Conservation (phyloP, 2,113 vertebrate genomes). For the Sclerurus mexicanus region DNA sequence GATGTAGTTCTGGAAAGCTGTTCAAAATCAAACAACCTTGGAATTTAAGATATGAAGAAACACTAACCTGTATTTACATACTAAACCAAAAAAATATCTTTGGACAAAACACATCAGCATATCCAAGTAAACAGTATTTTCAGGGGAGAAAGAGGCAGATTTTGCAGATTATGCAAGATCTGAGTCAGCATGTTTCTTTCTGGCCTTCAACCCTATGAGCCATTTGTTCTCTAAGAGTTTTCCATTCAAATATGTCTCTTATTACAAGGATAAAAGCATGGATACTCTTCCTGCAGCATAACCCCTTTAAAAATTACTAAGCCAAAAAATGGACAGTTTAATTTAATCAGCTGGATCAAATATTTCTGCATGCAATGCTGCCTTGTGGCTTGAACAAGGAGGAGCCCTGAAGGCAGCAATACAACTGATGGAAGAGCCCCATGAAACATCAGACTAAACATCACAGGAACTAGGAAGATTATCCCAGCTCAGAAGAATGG, state of each 20-base stretch:
- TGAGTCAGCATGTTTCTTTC: background rate
- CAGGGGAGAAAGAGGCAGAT: background rate
- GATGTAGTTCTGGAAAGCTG: background rate
- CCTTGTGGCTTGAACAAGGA: background rate
- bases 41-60: background rate
- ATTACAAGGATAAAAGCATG: background rate
- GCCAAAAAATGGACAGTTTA: background rate
- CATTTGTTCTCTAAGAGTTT: background rate
- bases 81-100: background rate
- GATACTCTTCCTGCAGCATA: background rate
- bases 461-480: background rate
- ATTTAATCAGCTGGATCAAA: background rate
- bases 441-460: background rate
- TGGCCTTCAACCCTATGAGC: background rate
- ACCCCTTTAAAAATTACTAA: background rate
- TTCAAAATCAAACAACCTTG: background rate
- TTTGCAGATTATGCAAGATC: background rate
- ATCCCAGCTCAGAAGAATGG: background rate
- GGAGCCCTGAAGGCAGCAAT: background rate
- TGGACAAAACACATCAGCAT: background rate
- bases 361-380: background rate
- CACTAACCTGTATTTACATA: background rate
- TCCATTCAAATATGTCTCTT: background rate
- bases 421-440: background rate
- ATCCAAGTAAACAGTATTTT: background rate